phyloP scores from a whole-genome alignment of 1,140 invertebrate species.

The Mamestra configurata region DNA sequence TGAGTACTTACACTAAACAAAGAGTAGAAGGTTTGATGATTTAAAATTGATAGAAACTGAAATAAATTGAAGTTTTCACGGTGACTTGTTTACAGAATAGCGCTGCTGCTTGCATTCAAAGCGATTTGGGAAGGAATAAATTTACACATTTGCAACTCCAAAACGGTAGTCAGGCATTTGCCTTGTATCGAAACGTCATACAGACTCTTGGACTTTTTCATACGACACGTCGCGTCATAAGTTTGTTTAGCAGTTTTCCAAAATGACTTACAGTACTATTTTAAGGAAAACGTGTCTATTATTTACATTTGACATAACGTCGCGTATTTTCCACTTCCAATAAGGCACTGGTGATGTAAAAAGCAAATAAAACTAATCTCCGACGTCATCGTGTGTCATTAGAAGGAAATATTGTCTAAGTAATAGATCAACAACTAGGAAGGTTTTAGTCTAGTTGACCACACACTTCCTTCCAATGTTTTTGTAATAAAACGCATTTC shows the following conservation, averaged over 20 bases:
- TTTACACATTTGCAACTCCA: too few relatives aligned
- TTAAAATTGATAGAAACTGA: too few relatives aligned
- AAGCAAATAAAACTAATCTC: neutral
- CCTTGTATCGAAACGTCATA: neutral
- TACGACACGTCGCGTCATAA: neutral
- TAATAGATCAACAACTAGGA: neutral
- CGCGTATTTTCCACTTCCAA: neutral
- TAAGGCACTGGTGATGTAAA: neutral
- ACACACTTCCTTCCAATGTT: neutral
- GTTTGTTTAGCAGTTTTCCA: neutral
- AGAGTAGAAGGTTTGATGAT: too few relatives aligned
- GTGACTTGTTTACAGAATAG: too few relatives aligned
- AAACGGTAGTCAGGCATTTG: neutral
- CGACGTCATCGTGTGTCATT: neutral
- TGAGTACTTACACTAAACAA: neutral
- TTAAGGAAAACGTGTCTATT: conserved; percentile 18
- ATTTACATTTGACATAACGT: conserved; percentile 3
- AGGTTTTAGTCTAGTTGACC: neutral
- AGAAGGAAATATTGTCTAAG: neutral
- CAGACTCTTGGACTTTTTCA: neutral
- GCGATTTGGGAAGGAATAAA: too few relatives aligned
- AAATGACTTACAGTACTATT: conserved; percentile 5
- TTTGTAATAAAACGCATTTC: too few relatives aligned
- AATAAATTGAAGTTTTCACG: too few relatives aligned
- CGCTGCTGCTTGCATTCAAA: too few relatives aligned